phyloP scores from a whole-genome alignment of 2,797 vertebrate species.

The Syndactyla subalaris region DNA sequence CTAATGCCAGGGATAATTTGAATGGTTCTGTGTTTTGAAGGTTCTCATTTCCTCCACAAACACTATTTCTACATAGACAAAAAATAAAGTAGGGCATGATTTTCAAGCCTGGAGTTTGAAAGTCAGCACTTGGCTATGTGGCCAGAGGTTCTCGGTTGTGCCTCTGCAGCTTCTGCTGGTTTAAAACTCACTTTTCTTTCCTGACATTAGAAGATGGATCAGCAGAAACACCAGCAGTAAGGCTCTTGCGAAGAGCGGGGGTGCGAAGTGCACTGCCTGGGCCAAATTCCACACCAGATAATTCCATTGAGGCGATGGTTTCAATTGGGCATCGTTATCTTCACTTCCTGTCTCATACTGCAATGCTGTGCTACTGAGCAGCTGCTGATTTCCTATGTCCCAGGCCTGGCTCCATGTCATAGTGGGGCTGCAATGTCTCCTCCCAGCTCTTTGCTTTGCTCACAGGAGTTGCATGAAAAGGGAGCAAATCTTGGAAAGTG shows the following conservation, averaged over 20 bases:
- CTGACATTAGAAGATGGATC: neutral
- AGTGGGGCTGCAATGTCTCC: neutral
- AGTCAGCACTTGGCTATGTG: neutral
- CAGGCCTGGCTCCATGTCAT: neutral
- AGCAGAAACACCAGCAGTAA: neutral
- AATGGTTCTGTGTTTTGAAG: neutral
- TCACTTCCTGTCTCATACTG: slow-evolving; percentile 16
- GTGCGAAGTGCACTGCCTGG: neutral
- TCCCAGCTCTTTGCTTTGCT: neutral
- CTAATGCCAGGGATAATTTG: neutral
- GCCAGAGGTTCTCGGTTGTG: neutral
- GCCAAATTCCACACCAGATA: slow-evolving; percentile 71
- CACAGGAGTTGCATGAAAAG: neutral
- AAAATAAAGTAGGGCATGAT: neutral
- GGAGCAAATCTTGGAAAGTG: neutral
- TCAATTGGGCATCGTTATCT: slow-evolving; percentile 36
- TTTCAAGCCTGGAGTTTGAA: neutral
- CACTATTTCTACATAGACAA: neutral
- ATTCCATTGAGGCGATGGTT: slow-evolving; percentile 11
- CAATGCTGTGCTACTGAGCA: neutral
- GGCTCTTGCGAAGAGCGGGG: neutral
- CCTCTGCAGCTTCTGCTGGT: neutral
- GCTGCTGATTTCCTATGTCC: slow-evolving; percentile 41
- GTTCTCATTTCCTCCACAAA: neutral
- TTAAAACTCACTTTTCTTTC: slow-evolving; percentile 4